phyloP scores from a whole-genome alignment of 2,113 vertebrate species.

The Corythaixoides concolor region DNA sequence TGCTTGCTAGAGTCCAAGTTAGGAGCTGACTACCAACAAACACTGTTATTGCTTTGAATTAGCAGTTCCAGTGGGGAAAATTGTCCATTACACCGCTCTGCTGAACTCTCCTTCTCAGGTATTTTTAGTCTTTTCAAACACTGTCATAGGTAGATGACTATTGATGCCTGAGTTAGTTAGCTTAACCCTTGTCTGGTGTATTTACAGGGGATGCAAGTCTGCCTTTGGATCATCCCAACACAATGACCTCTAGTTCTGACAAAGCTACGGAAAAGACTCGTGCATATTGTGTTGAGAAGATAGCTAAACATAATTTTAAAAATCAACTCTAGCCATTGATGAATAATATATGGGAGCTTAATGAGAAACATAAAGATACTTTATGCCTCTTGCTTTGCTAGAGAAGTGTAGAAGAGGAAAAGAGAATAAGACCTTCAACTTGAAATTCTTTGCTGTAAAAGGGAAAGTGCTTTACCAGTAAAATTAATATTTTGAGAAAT shows the following conservation, averaged over 20 bases:
- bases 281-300: neutral
- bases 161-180: neutral
- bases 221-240: neutral
- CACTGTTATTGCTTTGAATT: neutral
- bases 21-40: neutral
- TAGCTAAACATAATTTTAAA: neutral
- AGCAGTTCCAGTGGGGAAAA: neutral
- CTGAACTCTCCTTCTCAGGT: neutral
- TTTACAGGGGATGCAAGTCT: neutral
- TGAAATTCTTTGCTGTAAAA: constrained; percentile 38
- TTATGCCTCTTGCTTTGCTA: neutral
- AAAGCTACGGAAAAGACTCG: neutral
- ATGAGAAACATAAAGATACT: constrained; percentile 9
- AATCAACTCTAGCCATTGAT: neutral
- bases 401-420: neutral
- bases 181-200: neutral
- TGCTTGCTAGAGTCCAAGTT: neutral
- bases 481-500: constrained; percentile 48
- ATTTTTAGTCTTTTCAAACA: neutral
- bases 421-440: neutral
- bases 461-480: constrained; percentile 24
- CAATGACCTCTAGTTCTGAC: neutral
- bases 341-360: constrained; percentile 17
- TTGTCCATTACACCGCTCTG: neutral
- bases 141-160: neutral